Percentiles rank a stretch among this genome's conserved stretches.
Conservation (phyloP, 2,888 invertebrate species). For the Ochropleura plecta region DNA sequence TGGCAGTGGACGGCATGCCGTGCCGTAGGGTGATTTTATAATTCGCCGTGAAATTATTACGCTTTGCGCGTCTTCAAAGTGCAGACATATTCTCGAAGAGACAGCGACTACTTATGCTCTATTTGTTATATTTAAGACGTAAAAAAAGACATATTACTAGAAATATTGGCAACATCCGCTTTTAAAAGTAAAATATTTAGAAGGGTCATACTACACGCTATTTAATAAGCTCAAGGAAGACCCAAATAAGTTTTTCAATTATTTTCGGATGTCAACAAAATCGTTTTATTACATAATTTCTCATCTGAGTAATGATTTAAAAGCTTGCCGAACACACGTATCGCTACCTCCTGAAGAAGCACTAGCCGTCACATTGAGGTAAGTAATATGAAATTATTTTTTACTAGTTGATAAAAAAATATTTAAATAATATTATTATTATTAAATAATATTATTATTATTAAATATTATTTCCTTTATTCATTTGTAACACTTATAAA, state of each 20-base stretch:
- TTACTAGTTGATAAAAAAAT: constrained; percentile 15
- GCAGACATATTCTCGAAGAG: too few relatives aligned
- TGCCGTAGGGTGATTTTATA: too few relatives aligned
- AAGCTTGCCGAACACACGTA: constrained; percentile 25
- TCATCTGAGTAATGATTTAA: constrained; percentile 16
- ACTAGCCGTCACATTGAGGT: constrained; percentile 35
- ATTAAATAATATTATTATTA: not conserved
- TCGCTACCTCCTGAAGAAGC: constrained; percentile 32
- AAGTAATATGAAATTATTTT: constrained; percentile 7
- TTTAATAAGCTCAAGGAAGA: constrained; percentile 20
- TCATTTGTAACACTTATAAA: too few relatives aligned
- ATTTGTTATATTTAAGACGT: too few relatives aligned
- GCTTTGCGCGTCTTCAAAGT: too few relatives aligned
- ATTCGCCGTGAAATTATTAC: too few relatives aligned
- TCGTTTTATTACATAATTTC: constrained; percentile 19
- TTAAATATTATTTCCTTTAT: constrained; percentile 16
- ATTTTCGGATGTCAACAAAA: constrained; percentile 15
- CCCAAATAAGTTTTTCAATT: constrained; percentile 16
- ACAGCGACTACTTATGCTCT: too few relatives aligned
- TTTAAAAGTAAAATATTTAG: constrained; percentile 8
- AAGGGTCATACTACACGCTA: constrained; percentile 18
- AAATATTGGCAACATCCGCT: too few relatives aligned
- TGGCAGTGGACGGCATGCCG: too few relatives aligned
- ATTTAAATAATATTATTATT: not conserved
- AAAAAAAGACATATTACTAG: too few relatives aligned